Evolutionary conservation across 2,888 invertebrate genomes (phyloP), one percentile per base, ranked within the genome.

Genomic region (Drosophila acutilabella): DNA sequence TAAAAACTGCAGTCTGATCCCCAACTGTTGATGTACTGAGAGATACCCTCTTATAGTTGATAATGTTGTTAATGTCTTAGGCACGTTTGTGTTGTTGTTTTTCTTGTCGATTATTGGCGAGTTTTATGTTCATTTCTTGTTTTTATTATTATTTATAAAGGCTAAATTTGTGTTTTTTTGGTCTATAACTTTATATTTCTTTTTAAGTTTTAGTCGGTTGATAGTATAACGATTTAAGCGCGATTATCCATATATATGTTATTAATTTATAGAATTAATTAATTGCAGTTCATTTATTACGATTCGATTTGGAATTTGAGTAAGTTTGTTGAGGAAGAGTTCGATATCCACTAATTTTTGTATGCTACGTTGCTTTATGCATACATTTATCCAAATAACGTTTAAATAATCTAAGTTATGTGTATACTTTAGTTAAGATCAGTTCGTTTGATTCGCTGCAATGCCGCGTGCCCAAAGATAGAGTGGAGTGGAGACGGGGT

Each of bases 381-480:
- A 26, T 26, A 26, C 7, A 26, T 36, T 11, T 74, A 57, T 77
- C 73, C 76, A 68, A 36, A 50, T 8, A 56, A 58, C 59, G 64
- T 75, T 47, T 42, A 42, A 30, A 30, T 75, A 72, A 48, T 71
- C 61, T 74, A 65, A 58, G 68, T 75, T 53, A 66, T n/a, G 58
- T 78, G 62, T 75, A 57, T 38, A 53, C 64, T 70, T 56, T 30
- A 53, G 41, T 51, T 57, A 64, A 74, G 62, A 70, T 85, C 82
- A 80, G 80, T 85, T 83, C 81, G 78, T 67, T 77, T 74, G 64
- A 64, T 78, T 80, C 81, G 83, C 83, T 83, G 84, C 79, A 86
- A 83, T 83, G 87, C 81, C 87, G 81, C 80, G 81, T 81, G 68
- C 81, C 74, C 77, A 81, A 73, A 48, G 26, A 53, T 26, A 52